These are phyloP conservation scores for Paramormyrops hopkinsi DNA, from an alignment of 2,797 vertebrate genomes.

Conservation along the genomic window DNA sequence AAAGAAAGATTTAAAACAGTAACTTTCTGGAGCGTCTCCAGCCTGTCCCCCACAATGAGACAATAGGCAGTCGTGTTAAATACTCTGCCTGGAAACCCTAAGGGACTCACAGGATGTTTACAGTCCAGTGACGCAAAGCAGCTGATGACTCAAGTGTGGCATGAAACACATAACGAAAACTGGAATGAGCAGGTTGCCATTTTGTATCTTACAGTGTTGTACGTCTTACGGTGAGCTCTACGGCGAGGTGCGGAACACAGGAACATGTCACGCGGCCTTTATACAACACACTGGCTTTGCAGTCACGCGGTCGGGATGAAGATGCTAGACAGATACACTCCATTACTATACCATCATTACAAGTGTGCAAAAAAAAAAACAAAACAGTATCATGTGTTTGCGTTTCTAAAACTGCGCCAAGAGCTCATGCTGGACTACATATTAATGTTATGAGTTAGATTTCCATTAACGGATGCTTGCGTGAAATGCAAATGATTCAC, in stretches of 20 bases:
- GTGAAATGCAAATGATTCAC: background rate
- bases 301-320: background rate
- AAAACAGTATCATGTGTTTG: background rate
- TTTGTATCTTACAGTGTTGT: background rate
- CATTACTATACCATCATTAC: background rate
- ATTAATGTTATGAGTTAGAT: background rate
- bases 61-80: conserved; percentile 3
- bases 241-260: background rate
- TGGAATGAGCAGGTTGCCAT: conserved; percentile 6
- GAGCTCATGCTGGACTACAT: background rate
- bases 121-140: background rate
- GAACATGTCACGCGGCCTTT: background rate
- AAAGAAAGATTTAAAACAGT: background rate
- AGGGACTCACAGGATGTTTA: background rate
- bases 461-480: background rate
- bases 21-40: background rate
- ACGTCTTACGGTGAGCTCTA: background rate
- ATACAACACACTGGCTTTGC: background rate
- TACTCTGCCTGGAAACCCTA: background rate
- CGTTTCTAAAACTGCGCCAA: background rate
- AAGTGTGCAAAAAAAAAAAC: background rate
- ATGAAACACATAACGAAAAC: conserved; percentile 5
- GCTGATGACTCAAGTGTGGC: background rate
- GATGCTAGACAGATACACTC: background rate
- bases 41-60: background rate